Base-by-base conservation (phyloP, 2,888 invertebrate species). In the Euproctis similis region DNA sequence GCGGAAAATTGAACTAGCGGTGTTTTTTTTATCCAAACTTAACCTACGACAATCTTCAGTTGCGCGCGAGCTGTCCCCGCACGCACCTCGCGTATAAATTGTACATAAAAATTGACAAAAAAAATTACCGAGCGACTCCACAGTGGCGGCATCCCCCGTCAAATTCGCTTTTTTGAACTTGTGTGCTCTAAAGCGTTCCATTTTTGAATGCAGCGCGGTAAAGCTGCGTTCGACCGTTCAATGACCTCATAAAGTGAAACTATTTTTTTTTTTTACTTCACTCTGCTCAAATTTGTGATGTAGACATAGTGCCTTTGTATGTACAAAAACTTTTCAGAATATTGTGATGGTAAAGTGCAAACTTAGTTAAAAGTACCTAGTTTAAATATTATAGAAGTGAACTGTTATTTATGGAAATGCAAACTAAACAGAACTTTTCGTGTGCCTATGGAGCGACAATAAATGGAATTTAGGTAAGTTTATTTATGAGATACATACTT, bases 31-130 rank as follows among this genome's bases (percentile, higher is more conserved):
- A 75, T 68, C 62, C 65, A 73, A 77, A 81, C 72, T 75, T 77
- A 78, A 81, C 78, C 78, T 78, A 80, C 69, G 78, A 72, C 74
- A 77, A 78, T 71, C 67, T 67, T 76, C 78, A 81, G 80, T 82
- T 76, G 81, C 78, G 82, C 81, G 78, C 80, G 76, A 71, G 78
- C 76, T 60, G 70, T 59, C 60, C 54, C 43, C 66, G 75, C 68
- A 72, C 67, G 73, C 78, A 76, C 68, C 60, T 62, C 70, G 68
- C 65, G 59, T 49, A 46, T 39, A 37, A 52, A 27, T 43, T 47
- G 50, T 48, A 61, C 71, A 64, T 63, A 67, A 67, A 63, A 46
- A 48, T 38, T 14, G 14, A 14, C 6, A 56, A 66, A 67, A 72
- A 73, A 71, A 66, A 50, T 52, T 44, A 37, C 63, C 76, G 75